Conservation (phyloP, 1,140 invertebrate species). For the Apis cerana region DNA sequence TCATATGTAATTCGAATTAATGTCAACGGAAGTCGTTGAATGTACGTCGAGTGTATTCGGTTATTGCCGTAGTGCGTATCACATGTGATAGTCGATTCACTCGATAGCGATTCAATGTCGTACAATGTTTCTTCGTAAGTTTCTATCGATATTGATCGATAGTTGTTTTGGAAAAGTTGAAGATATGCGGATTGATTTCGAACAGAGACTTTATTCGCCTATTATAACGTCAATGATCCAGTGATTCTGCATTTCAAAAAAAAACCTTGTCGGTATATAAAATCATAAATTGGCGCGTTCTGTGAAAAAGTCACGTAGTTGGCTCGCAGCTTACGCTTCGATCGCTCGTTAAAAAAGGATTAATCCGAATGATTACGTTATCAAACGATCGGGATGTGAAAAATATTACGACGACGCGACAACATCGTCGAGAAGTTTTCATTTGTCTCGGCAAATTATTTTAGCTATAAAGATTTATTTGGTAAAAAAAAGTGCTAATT, state of each 20-base stretch:
- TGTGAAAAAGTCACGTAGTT: slow-evolving; percentile 22
- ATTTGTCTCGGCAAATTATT: slow-evolving; percentile 38
- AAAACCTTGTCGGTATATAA: not conserved
- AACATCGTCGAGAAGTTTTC: slow-evolving; percentile 20
- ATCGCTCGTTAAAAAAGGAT: slow-evolving; percentile 33
- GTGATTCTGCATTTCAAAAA: not conserved
- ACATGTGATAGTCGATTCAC: not conserved
- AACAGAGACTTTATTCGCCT: not conserved
- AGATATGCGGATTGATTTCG: too few species aligned
- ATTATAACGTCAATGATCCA: not conserved
- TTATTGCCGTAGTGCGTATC: not conserved
- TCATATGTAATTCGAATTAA: slow-evolving; percentile 24
- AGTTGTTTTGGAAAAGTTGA: too few species aligned
- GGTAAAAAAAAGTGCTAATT: slow-evolving; percentile 3
- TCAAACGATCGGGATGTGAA: slow-evolving; percentile 23
- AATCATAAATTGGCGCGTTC: slow-evolving; percentile 16
- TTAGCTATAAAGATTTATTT: slow-evolving; percentile 46
- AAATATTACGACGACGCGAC: slow-evolving; percentile 32
- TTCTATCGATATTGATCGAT: not conserved
- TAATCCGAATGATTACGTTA: slow-evolving; percentile 39
- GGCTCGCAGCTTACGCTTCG: slow-evolving; percentile 6
- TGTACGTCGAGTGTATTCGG: not conserved
- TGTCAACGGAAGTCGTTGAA: slow-evolving; percentile 22
- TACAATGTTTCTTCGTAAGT: not conserved
- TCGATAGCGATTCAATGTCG: not conserved